Percentiles rank a stretch among this genome's conserved stretches.
These are phyloP conservation scores for Strigops habroptila DNA, from an alignment of 2,113 vertebrate genomes.

Conservation along the genomic window DNA sequence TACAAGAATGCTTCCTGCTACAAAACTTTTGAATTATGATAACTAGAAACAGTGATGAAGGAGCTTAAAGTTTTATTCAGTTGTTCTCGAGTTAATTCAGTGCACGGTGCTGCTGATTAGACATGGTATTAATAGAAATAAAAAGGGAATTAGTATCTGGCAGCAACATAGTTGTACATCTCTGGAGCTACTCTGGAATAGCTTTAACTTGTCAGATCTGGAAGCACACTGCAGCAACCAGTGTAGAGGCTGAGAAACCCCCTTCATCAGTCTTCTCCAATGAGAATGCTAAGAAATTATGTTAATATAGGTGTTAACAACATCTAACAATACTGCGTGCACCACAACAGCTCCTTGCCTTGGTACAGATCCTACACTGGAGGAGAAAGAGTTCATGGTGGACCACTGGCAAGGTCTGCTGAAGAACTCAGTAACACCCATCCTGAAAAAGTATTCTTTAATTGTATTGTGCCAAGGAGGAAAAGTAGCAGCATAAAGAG, in stretches of 20 bases:
- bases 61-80: neutral
- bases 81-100: neutral
- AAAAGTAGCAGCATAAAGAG: neutral
- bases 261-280: neutral
- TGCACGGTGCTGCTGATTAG: neutral
- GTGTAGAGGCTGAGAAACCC: neutral
- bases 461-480: neutral
- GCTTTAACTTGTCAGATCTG: neutral
- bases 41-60: neutral
- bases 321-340: neutral
- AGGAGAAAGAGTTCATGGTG: neutral
- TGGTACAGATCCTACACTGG: neutral
- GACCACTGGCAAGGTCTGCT: neutral
- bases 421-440: neutral
- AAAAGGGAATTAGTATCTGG: neutral
- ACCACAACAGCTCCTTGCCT: neutral
- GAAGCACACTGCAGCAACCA: neutral
- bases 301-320: neutral
- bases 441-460: neutral
- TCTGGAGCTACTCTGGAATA: neutral
- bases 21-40: neutral
- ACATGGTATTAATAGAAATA: neutral
- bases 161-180: neutral
- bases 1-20: neutral
- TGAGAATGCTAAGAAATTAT: neutral